These are phyloP conservation scores for Oreochromis tanganicae DNA, from an alignment of 2,113 vertebrate genomes.

Conservation along the genomic window DNA sequence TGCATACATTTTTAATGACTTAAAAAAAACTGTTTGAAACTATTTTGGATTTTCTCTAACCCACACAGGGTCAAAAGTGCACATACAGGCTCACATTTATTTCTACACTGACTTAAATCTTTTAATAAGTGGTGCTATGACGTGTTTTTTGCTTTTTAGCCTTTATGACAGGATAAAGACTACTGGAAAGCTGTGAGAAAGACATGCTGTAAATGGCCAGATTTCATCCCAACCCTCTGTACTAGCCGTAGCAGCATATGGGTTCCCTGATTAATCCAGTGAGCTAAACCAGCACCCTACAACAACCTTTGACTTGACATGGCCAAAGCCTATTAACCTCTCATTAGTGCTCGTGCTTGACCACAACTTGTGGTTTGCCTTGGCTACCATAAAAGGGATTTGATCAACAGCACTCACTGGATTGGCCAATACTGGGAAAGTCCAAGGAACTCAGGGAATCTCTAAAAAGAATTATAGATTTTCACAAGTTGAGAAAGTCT, in stretches of 20 bases:
- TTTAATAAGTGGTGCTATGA: not conserved
- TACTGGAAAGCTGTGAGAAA: not conserved
- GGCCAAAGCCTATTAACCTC: not conserved
- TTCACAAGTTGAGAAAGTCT: not conserved
- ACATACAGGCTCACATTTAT: accelerated
- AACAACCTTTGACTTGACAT: not conserved
- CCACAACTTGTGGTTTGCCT: not conserved
- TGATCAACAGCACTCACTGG: not conserved
- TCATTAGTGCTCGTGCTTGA: not conserved
- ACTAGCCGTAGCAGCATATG: not conserved
- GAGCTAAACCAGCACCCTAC: not conserved
- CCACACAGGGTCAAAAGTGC: not conserved
- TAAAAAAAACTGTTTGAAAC: accelerated
- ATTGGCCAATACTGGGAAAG: not conserved
- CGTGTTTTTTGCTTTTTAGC: accelerated
- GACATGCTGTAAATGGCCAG: not conserved
- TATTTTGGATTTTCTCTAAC: not conserved
- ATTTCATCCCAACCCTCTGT: not conserved
- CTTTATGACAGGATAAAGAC: not conserved
- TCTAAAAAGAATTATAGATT: not conserved
- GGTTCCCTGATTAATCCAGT: not conserved
- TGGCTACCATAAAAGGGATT: not conserved
- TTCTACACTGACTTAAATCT: not conserved
- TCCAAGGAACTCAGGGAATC: accelerated
- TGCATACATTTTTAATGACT: not conserved